Base-by-base conservation (phyloP, 2,888 invertebrate species). In the Synanthedon myopaeformis region DNA sequence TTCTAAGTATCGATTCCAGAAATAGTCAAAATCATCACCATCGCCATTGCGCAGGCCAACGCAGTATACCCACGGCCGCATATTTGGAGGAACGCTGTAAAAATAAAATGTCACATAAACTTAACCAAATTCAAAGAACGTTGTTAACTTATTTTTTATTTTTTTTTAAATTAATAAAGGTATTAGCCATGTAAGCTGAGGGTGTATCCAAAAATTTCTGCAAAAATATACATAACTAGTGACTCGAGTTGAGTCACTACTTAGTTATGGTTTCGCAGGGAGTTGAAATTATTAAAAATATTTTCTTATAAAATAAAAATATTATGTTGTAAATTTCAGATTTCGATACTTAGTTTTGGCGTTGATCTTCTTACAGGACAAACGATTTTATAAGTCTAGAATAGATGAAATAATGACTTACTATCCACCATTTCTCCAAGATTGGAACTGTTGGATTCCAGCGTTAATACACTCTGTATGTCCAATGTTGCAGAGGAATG, bases 41-140 rank as follows among this genome's bases (percentile, higher is more conserved):
- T 75, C 81, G 0, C 93, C 94, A 53, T 90, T 72, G 23, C 90
- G 89, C 3, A 96, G 82, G 12, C 91, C 94, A 12, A 88, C 89
- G 70, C 96, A 96, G 77, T 94, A 96, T 6, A 95, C 92, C 54
- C 91, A 89, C 4, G 89, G 80, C 52, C 93, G 91, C 65, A 94
- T 75, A 56, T 87, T 87, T 0, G 86, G 66, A 41, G 76, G 73
- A 10, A 84, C 56, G 8, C 83, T 84, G 57, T 51, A 51, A 50
- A 56, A n/a, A 13, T 19, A 50, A 35, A 35, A 35, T 10, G 35
- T 35, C 8, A 49, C n/a, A 53, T 35, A 19, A n/a, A 13, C 42
- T 23, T 28, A 28, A 8, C 10, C 6, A 35, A 35, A 35, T 35
- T 8, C 10, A 35, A 35, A 35, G 35, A 1, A 23, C 23, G 23